phyloP scores from a whole-genome alignment of 2,797 vertebrate genomes.

The Hozukius guyotensis region DNA sequence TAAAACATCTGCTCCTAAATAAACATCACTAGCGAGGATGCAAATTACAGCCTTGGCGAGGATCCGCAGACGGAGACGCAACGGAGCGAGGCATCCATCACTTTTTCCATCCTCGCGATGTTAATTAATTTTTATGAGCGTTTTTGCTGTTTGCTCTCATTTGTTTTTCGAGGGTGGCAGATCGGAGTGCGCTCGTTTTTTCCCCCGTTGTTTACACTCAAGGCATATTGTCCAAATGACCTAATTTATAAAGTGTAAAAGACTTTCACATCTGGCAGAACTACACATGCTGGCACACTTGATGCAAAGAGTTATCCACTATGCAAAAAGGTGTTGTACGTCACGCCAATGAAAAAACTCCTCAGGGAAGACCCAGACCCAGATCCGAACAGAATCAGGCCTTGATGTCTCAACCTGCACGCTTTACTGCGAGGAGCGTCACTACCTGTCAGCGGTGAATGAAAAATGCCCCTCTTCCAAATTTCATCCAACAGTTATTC shows the following conservation, averaged over 20 bases:
- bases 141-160: constrained; percentile 48
- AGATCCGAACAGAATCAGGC: background rate
- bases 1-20: constrained; percentile 68
- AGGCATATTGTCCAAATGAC: constrained; percentile 23
- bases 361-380: background rate
- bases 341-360: background rate
- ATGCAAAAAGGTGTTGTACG: background rate
- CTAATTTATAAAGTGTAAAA: constrained; percentile 36
- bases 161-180: constrained; percentile 47
- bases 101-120: constrained; percentile 71
- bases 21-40: constrained; percentile 61
- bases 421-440: background rate
- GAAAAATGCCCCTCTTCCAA: constrained; percentile 12
- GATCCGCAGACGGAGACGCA: constrained; percentile 42
- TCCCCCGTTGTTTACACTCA: constrained; percentile 56
- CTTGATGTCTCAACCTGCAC: background rate
- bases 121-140: constrained; percentile 73
- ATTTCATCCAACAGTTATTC: constrained; percentile 36
- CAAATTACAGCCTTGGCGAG: constrained; percentile 64
- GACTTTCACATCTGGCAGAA: constrained; percentile 24
- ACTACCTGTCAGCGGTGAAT: background rate
- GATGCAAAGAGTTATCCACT: background rate
- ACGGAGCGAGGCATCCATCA: constrained; percentile 56
- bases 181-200: constrained; percentile 60
- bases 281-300: background rate